Conservation (phyloP, 1,140 invertebrate genomes). For the Brevipalpus yothersi region DNA sequence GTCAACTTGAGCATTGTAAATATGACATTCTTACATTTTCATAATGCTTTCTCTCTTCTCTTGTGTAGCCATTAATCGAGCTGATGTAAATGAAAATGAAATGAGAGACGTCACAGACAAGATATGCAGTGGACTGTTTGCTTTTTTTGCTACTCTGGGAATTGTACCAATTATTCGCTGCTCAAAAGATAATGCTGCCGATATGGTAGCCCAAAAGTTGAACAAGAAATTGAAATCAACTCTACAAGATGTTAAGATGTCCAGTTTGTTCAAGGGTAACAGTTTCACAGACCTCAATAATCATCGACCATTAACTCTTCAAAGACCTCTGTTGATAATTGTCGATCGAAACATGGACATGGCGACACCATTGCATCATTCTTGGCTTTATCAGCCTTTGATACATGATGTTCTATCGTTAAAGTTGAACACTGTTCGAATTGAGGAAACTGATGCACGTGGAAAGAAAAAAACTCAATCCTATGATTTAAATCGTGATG, state of each 20-base stretch:
- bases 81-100: slow-evolving; percentile 80
- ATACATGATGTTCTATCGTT: slow-evolving; percentile 83
- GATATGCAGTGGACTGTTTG: slow-evolving; percentile 88
- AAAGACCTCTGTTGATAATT: slow-evolving; percentile 69
- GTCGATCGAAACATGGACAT: slow-evolving; percentile 88
- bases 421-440: slow-evolving; percentile 57
- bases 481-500: slow-evolving; percentile 69
- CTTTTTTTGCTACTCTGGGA: slow-evolving; percentile 82
- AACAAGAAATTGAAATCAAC: slow-evolving; percentile 94
- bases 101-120: slow-evolving; percentile 82
- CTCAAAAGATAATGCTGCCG: slow-evolving; percentile 83
- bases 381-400: slow-evolving; percentile 96
- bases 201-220: slow-evolving; percentile 88
- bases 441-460: slow-evolving; percentile 35
- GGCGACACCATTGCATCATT: slow-evolving; percentile 91
- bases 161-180: slow-evolving; percentile 85
- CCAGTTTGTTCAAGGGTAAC: slow-evolving; percentile 39
- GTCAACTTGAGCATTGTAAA: too few species aligned
- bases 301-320: slow-evolving; percentile 28
- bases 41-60: neutral
- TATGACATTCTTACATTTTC: neutral
- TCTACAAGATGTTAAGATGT: slow-evolving; percentile 82
- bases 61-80: slow-evolving; percentile 60
- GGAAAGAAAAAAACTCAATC: slow-evolving; percentile 39
- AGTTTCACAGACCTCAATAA: neutral